Conservation (phyloP, 2,888 invertebrate genomes). For the Seira ritae region DNA sequence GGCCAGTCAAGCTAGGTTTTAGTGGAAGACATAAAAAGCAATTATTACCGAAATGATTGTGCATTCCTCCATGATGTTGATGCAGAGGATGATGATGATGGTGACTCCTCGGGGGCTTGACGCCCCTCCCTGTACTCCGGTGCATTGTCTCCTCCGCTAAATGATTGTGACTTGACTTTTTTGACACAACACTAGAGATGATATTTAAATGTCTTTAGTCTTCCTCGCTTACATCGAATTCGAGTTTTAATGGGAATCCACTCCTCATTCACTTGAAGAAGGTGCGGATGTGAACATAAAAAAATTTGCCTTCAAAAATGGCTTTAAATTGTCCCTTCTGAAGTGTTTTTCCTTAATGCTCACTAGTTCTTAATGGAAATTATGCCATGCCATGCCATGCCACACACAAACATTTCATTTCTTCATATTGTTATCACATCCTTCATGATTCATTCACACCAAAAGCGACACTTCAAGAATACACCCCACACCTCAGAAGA, state of each 20-base stretch:
- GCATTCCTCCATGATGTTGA: background rate
- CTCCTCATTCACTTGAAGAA: background rate
- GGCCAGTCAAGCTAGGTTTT: background rate
- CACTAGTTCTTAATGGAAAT: background rate
- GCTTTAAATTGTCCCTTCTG: too few relatives aligned
- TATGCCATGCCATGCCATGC: background rate
- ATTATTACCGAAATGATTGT: background rate
- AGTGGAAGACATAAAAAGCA: too few relatives aligned
- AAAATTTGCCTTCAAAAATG: too few relatives aligned
- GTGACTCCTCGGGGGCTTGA: constrained; percentile 1
- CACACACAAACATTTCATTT: background rate
- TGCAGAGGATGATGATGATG: background rate
- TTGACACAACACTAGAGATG: constrained; percentile 1
- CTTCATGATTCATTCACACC: background rate
- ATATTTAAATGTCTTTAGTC: background rate
- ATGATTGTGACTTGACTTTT: background rate
- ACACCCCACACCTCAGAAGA: background rate
- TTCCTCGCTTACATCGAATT: too few relatives aligned
- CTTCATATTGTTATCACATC: constrained; percentile 9
- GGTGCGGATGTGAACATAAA: background rate
- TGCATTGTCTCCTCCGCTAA: constrained; percentile 5
- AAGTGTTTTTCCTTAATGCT: too few relatives aligned
- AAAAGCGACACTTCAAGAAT: too few relatives aligned
- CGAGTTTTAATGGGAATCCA: background rate
- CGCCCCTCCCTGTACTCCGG: constrained; percentile 11